Percentiles rank a stretch among this genome's conserved stretches.
phyloP scores from a whole-genome alignment of 2,797 vertebrate genomes.

The Odontamblyopus lacepedii region DNA sequence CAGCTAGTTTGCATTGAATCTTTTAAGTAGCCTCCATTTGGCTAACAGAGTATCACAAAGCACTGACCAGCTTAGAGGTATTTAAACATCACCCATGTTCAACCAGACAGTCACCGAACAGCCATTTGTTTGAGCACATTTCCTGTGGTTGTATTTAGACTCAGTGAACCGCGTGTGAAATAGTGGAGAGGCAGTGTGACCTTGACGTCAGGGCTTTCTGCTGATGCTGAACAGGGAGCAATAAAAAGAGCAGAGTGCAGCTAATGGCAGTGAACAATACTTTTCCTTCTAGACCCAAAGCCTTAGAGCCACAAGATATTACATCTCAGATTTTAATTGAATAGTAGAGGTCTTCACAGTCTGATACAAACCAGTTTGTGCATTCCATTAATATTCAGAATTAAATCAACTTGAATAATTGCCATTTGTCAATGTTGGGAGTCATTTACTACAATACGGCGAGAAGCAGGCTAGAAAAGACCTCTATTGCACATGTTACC shows the following conservation, averaged over 20 bases:
- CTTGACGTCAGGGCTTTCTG: neutral
- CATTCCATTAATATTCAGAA: neutral
- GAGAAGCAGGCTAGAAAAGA: slow-evolving; percentile 22
- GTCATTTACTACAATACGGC: neutral
- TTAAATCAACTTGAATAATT: neutral
- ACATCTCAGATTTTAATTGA: neutral
- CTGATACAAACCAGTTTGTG: neutral
- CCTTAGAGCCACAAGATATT: neutral
- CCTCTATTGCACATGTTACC: slow-evolving; percentile 1
- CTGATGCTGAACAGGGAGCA: slow-evolving; percentile 2
- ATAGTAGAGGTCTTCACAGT: slow-evolving; percentile 11
- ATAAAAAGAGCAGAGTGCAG: slow-evolving; percentile 12
- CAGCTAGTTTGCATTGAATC: slow-evolving; percentile 24
- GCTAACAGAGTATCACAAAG: slow-evolving; percentile 13
- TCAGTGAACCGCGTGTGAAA: slow-evolving; percentile 4
- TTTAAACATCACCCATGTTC: slow-evolving; percentile 10
- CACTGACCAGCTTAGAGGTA: slow-evolving; percentile 16
- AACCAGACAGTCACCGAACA: neutral
- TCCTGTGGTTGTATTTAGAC: neutral
- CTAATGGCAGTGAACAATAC: slow-evolving; percentile 42
- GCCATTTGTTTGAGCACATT: neutral
- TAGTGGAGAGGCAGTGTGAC: slow-evolving; percentile 24
- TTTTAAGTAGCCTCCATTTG: slow-evolving; percentile 6
- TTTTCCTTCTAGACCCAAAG: slow-evolving; percentile 2
- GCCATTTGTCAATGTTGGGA: neutral